A percentile compares a stretch with the other conserved stretches of the same genome.
phyloP scores from a whole-genome alignment of 2,888 invertebrate genomes.

The Dryadula phaetusa region DNA sequence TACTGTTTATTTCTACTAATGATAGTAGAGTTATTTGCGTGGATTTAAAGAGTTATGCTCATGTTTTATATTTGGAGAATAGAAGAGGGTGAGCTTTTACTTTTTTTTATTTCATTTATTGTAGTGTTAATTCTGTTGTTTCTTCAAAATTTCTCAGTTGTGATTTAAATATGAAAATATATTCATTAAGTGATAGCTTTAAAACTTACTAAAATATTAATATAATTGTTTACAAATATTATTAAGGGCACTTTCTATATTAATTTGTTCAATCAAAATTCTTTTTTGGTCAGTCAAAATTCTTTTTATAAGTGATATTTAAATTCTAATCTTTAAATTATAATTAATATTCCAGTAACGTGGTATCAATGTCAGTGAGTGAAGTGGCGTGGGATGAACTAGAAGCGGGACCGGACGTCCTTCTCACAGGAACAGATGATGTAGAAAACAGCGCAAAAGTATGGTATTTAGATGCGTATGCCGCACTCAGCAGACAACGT shows the following conservation, averaged over 20 bases:
- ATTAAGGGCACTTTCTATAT: no score
- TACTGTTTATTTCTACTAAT: constrained; percentile 74
- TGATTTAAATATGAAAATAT: no score
- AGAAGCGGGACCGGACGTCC: constrained; percentile 68
- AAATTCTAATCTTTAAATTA: not conserved
- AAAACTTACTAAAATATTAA: no score
- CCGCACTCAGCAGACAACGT: constrained; percentile 66
- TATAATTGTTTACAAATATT: no score
- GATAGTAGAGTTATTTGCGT: constrained; percentile 73
- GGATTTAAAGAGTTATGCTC: constrained; percentile 67
- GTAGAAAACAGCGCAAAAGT: constrained; percentile 74
- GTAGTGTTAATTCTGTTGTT: no score
- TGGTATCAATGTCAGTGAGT: constrained; percentile 72
- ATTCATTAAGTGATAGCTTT: no score
- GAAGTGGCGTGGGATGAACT: constrained; percentile 72
- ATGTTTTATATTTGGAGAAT: constrained; percentile 73
- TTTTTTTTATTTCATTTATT: not conserved
- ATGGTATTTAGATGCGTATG: constrained; percentile 72
- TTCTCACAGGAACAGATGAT: constrained; percentile 71
- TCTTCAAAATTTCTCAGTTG: no score
- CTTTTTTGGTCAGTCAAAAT: no score
- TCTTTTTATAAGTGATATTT: no score
- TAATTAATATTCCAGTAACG: constrained; percentile 58
- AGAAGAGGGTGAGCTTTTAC: constrained; percentile 70
- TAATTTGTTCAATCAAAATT: no score